These are phyloP conservation scores for Lemur catta DNA, from an alignment of 2,797 vertebrate species.

Conservation along the genomic window DNA sequence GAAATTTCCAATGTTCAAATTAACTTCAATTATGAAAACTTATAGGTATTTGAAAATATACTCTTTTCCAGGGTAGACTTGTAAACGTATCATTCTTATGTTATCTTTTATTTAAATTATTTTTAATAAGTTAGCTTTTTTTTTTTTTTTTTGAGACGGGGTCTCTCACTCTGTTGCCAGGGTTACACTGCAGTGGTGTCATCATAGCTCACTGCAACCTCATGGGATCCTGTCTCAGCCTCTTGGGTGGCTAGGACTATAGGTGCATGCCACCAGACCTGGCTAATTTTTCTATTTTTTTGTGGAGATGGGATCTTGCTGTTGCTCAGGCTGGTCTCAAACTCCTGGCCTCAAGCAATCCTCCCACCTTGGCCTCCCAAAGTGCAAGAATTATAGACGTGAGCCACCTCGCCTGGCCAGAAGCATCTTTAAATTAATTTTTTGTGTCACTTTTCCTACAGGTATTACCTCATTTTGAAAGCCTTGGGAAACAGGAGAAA, in stretches of 20 bases:
- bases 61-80: not conserved
- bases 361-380: no score
- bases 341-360: no score
- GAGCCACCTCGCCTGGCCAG: not conserved
- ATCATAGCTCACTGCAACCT: no score
- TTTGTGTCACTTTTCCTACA: conserved; percentile 52
- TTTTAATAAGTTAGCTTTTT: not conserved
- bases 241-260: no score
- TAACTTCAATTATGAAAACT: not conserved
- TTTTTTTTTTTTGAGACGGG: not conserved
- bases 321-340: no score
- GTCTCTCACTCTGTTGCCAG: no score
- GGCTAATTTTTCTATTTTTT: no score
- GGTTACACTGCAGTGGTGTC: no score
- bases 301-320: no score
- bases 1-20: not conserved
- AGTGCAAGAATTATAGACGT: no score
- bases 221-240: no score
- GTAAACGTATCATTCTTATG: not conserved
- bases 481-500: conserved; percentile 55
- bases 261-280: no score
- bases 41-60: not conserved
- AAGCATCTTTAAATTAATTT: conserved; percentile 44
- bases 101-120: conserved; percentile 8
- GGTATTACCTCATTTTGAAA: conserved; percentile 65